Conservation (phyloP, 2,888 invertebrate genomes). For the Elmis aenea region DNA sequence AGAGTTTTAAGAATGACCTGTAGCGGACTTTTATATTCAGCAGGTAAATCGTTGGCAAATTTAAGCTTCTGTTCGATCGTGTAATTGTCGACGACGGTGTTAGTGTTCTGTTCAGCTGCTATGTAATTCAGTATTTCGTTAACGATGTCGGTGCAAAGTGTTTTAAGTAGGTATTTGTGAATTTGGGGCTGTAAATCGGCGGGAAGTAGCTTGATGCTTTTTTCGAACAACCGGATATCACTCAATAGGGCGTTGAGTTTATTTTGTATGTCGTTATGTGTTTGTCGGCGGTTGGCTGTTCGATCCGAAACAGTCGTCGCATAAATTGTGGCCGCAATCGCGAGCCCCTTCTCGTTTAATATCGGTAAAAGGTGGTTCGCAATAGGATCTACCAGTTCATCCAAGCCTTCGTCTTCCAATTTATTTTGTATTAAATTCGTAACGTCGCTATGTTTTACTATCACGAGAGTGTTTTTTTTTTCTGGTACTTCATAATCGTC, state of each 20-base stretch:
- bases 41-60: slow-evolving; percentile 62
- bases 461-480: slow-evolving; percentile 55
- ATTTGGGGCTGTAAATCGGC: slow-evolving; percentile 62
- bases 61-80: slow-evolving; percentile 65
- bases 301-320: slow-evolving; percentile 69
- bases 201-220: slow-evolving; percentile 65
- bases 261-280: slow-evolving; percentile 76
- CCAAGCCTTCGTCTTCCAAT: slow-evolving; percentile 68
- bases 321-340: slow-evolving; percentile 67
- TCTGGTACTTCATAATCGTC: slow-evolving; percentile 50
- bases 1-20: slow-evolving; percentile 64
- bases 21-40: slow-evolving; percentile 64
- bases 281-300: slow-evolving; percentile 66
- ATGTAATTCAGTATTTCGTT: slow-evolving; percentile 75
- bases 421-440: slow-evolving; percentile 55
- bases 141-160: slow-evolving; percentile 75
- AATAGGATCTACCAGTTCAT: slow-evolving; percentile 65
- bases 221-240: slow-evolving; percentile 75
- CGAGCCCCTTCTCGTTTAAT: slow-evolving; percentile 62
- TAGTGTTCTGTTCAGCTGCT: slow-evolving; percentile 67
- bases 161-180: slow-evolving; percentile 78
- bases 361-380: slow-evolving; percentile 66
- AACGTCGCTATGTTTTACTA: slow-evolving; percentile 65
- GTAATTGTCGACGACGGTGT: slow-evolving; percentile 54
- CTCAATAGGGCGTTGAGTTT: slow-evolving; percentile 71